Evolutionary conservation across 2,113 vertebrate genomes (phyloP), one percentile per base, ranked within the genome.

Genomic region (Pedetes capensis): DNA sequence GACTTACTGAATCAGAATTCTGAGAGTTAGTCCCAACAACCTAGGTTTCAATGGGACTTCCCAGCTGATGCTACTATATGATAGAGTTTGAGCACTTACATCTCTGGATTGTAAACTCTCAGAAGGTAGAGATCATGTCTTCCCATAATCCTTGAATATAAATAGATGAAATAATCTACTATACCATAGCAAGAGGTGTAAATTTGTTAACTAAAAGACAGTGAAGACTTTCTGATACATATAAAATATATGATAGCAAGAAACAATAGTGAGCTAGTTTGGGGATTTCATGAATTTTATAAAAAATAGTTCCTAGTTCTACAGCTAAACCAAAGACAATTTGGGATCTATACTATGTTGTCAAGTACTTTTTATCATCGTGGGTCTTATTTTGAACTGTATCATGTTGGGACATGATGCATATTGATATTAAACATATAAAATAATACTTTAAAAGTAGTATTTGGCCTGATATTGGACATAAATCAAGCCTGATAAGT

Each of bases 401-500:
- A 51, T 71, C 9, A 44, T 89, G 44, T 59, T 71, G 47, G 49
- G 22, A 27, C 10, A 47, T 80, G 13, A 91, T 72, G 84, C 49
- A 18, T 85, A 57, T 78, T 69, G 32, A 78, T 79, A 57, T 68
- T 90, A 76, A 55, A 71, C 17, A 32, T 10, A 27, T 13, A 51
- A 5, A 66, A 1, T 89, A 93, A 57, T 59, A n/a, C 49, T 49
- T 78, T 78, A 80, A 55, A 79, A 89, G 20, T 57, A 86, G 22
- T 72, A 47, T 90, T 72, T 95, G 27, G 32, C 32, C 66, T 57
- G 6, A 42, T 32, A 39, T 37, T 74, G 29, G 20, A 83, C 9
- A 57, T 59, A 49, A 63, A 61, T 49, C 2, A 75, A 51, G 27
- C 0, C 23, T 42, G 8, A 17, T 80, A 32, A 79, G 9, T 55